phyloP scores from a whole-genome alignment of 2,113 vertebrate genomes.

The Leptobrachium ailaonicum region DNA sequence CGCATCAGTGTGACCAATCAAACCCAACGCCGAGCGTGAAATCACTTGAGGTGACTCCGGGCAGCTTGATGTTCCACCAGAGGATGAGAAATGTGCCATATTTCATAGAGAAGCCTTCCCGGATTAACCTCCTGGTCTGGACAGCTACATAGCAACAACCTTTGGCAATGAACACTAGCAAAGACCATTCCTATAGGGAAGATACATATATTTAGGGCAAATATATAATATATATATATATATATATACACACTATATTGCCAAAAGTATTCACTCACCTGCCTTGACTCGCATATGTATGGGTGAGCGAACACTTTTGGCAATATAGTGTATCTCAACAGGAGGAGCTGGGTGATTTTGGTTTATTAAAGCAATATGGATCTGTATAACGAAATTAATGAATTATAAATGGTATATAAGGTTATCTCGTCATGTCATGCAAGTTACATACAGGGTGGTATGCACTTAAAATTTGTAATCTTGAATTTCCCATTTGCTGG shows the following conservation, averaged over 20 bases:
- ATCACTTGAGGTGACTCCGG: background rate
- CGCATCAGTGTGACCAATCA: constrained; percentile 10
- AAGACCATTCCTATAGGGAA: background rate
- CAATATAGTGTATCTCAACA: background rate
- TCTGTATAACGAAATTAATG: too few relatives aligned
- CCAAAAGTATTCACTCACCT: too few relatives aligned
- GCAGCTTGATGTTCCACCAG: background rate
- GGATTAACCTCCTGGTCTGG: constrained; percentile 5
- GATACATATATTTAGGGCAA: too few relatives aligned
- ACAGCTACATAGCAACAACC: background rate
- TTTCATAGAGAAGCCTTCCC: background rate
- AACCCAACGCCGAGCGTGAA: background rate
- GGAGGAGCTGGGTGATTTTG: background rate
- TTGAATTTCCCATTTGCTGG: too few relatives aligned
- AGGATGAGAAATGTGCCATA: constrained; percentile 12
- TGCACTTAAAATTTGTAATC: too few relatives aligned
- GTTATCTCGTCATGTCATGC: too few relatives aligned
- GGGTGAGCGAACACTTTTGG: background rate
- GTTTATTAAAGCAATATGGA: too few relatives aligned
- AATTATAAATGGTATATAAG: too few relatives aligned
- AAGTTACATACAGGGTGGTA: too few relatives aligned
- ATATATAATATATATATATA: too few relatives aligned
- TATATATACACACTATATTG: too few relatives aligned
- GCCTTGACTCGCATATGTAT: too few relatives aligned
- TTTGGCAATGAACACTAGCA: background rate